phyloP scores from a whole-genome alignment of 92 coral and sea anemone genomes.

The Ricordea florida region DNA sequence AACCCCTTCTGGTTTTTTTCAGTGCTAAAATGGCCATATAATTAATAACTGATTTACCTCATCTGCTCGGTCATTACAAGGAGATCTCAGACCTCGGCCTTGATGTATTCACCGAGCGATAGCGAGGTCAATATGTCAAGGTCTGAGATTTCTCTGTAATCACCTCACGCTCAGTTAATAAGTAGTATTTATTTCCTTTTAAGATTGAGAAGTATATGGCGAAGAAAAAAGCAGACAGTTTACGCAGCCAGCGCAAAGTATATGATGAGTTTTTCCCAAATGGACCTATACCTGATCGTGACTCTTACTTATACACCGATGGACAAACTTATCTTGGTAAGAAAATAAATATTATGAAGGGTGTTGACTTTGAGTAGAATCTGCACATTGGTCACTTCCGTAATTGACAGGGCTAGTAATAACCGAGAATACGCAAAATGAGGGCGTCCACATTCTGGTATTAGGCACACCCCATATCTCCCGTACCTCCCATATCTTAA shows the following conservation, averaged over 20 bases:
- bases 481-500: too few species aligned
- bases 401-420: too few species aligned
- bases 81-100: too few species aligned
- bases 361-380: background rate
- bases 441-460: too few species aligned
- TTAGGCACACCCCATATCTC: too few species aligned
- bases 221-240: conserved; percentile 77
- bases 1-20: background rate
- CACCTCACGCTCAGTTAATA: too few species aligned
- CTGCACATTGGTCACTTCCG: background rate
- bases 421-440: too few species aligned
- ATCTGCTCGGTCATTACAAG: too few species aligned
- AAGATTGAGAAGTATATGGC: conserved; percentile 93
- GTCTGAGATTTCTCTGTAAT: too few species aligned
- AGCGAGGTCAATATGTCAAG: too few species aligned
- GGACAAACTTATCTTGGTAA: conserved; percentile 53
- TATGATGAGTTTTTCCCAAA: conserved; percentile 92
- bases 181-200: background rate
- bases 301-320: conserved; percentile 53
- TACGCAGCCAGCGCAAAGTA: conserved; percentile 84
- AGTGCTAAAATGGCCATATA: background rate
- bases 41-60: background rate
- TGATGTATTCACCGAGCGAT: too few species aligned
- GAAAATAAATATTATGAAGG: background rate
- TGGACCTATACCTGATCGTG: conserved; percentile 76